Base-by-base conservation (phyloP, 1,140 invertebrate species). In the Diorhabda carinulata region DNA sequence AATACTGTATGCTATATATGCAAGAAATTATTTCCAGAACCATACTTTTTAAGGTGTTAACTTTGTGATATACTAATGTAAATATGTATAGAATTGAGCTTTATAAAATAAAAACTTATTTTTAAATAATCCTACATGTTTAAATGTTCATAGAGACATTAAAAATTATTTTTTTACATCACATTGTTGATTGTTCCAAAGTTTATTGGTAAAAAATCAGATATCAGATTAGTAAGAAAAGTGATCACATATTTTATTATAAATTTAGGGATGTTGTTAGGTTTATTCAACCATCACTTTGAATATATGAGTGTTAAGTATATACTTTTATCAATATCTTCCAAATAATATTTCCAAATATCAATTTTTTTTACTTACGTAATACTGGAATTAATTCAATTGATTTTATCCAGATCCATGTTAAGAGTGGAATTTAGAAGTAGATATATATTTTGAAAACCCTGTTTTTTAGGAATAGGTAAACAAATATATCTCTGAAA, bases 91-190 rank as follows among this genome's bases (percentile, higher is more conserved):
- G n/a, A 52, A 52, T 66, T 66, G 64, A 43, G n/a, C 57, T 3
- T 4, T 57, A 57, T 4, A 3, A 3, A 25, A 57, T 3, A 5
- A 57, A 57, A 5, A 57, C 7, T 25, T 25, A 25, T 25, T 25
- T 25, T 25, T 25, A 25, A 25, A 25, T 25, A 25, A 25, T 25
- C 25, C 25, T 25, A 25, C 25, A 25, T 25, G 25, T 25, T 25
- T 25, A 25, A 25, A 25, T 25, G 25, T 25, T 25, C 25, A 25
- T 52, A 52, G 47, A n/a, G 6, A 52, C n/a, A 8, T 52, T 52
- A 7, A 60, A 67, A 43, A 59, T 67, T 67, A 67, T 67, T 67
- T 67, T 67, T 67, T 67, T 67, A 67, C 57, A 59, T 59, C 65
- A 67, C 65, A 45, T 60, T 43, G 47, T 52, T 52, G 47, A n/a